A percentile compares a stretch with the other conserved stretches of the same genome.
These are phyloP conservation scores for Limnodromus scolopaceus DNA, from an alignment of 2,797 vertebrate species.

Conservation along the genomic window DNA sequence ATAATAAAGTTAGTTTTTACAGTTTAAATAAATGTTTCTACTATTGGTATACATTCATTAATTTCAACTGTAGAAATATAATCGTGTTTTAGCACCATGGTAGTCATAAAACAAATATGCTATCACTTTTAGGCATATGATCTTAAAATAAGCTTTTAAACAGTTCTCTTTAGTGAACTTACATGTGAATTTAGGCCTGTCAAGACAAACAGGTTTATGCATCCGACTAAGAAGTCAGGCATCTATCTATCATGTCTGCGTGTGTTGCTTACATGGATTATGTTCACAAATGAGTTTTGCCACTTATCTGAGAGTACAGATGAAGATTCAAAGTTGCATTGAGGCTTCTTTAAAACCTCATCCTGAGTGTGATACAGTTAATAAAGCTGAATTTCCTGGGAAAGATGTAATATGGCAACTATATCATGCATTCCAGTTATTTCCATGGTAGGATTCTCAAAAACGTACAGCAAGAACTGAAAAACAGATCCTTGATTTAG, in stretches of 20 bases:
- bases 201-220: background rate
- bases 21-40: constrained; percentile 4
- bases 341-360: background rate
- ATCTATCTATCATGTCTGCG: background rate
- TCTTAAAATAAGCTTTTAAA: background rate
- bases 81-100: background rate
- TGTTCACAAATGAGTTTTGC: background rate
- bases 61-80: background rate
- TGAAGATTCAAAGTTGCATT: background rate
- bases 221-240: background rate
- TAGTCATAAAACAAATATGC: background rate
- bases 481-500: background rate
- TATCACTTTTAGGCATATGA: background rate
- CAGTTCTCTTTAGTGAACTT: background rate
- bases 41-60: background rate
- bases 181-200: background rate
- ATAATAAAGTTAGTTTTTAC: constrained; percentile 6
- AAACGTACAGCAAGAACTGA: background rate
- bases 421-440: background rate
- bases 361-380: background rate
- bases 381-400: background rate
- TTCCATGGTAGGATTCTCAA: background rate
- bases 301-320: background rate
- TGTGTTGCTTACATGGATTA: background rate
- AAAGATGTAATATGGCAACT: background rate